Base-by-base conservation (phyloP, 2,113 vertebrate species). In the Cyanoliseus patagonus region DNA sequence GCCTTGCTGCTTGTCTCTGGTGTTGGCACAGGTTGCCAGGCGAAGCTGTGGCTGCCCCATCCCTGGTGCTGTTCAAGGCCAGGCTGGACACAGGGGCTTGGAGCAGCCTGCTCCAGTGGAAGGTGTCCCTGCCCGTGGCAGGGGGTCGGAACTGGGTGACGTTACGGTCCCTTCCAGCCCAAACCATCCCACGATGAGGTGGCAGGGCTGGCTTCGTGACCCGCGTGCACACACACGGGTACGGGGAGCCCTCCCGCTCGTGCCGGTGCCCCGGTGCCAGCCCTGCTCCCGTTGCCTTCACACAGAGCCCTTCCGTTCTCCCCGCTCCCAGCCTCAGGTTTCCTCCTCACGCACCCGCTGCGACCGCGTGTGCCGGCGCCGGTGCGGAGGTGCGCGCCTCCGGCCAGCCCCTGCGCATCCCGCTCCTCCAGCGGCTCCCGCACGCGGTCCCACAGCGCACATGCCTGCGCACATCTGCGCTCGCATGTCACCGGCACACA, bases 161-260 rank as follows among this genome's bases (percentile, higher is more conserved):
- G 6, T n/a, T n/a, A n/a, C 2, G 33, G 33, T 59, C 55, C 55
- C 33, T 57, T 59, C 33, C 55, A 59, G 13, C 33, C 33, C 55
- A n/a, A 59, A n/a, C 33, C 55, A 23, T 14, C 22, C 33, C 33
- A n/a, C 13, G 20, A 23, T n/a, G 8, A 52, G 37, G 49, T n/a
- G 75, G 28, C 30, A 3, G 47, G 33, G 74, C 61, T 2, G 3
- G 18, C 33, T 27, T 33, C 10, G n/a, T 69, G 76, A 42, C 51
- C 90, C 4, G 2, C 3, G 25, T 25, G 7, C 2, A 0, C 8
- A 9, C 7, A 0, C 37, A 6, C 2, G 31, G 46, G 64, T 0
- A 59, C 22, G 70, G 31, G 72, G 64, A 51, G 39, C 83, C 27
- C 25, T 35, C 35, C 74, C 55, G 82, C 85, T 84, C 33, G 22